Evolutionary conservation across 2,888 invertebrate species (phyloP).

Genomic region (Noctua fimbriata): DNA sequence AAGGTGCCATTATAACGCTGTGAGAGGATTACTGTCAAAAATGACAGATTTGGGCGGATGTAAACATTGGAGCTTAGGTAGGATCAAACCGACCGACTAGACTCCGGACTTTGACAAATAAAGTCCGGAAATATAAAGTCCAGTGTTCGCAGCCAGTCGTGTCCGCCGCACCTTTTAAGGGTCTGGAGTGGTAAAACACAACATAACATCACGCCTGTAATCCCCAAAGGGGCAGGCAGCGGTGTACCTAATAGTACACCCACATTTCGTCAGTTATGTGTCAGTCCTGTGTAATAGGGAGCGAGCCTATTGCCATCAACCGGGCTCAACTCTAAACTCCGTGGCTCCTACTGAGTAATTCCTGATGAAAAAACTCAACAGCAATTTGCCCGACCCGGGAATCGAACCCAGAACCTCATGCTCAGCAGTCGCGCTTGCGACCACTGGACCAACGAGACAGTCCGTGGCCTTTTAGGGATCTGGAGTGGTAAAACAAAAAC

Average conservation of each 20-base stretch:
- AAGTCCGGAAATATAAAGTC: not conserved
- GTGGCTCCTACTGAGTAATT: no score
- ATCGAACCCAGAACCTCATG: no score
- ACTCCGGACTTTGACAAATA: not conserved
- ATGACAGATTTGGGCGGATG: constrained; percentile 18
- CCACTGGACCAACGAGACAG: not conserved
- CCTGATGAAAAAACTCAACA: no score
- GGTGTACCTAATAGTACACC: no score
- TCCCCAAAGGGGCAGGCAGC: no score
- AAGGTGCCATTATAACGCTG: constrained; percentile 41
- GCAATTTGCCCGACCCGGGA: no score
- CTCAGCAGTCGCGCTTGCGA: no score
- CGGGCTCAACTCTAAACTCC: no score
- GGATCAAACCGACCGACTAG: not conserved
- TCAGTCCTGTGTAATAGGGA: no score
- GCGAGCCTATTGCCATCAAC: no score
- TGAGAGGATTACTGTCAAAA: constrained; percentile 34
- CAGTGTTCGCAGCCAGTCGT: not conserved
- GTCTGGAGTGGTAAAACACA: not conserved
- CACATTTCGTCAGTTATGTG: no score
- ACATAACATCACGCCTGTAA: not conserved
- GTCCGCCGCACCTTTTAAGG: not conserved
- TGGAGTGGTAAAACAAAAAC: not conserved
- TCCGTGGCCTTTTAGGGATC: not conserved
- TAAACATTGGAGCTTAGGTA: constrained; percentile 23